Conservation (phyloP, 2,797 vertebrate species). For the Myotis daubentonii region DNA sequence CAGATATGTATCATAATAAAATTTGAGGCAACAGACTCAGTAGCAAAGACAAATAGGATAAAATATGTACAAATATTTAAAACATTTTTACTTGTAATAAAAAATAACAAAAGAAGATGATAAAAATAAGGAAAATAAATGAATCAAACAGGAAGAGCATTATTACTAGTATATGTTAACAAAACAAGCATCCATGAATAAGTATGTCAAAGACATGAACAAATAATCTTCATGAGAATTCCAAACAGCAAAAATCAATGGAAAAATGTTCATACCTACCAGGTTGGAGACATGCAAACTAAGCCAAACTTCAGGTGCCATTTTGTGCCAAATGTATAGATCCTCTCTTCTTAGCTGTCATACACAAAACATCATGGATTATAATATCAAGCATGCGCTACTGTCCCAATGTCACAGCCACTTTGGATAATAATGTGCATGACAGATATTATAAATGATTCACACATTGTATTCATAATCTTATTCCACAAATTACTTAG, state of each 20-base stretch:
- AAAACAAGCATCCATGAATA: background rate
- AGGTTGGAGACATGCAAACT: background rate
- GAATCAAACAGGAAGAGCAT: background rate
- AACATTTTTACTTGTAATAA: background rate
- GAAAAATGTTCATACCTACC: background rate
- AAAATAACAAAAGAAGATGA: background rate
- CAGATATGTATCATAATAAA: background rate
- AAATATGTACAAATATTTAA: background rate
- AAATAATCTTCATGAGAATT: background rate
- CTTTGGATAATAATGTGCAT: background rate
- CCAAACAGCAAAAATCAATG: background rate
- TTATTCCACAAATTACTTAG: background rate
- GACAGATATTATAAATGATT: background rate
- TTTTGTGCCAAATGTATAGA: background rate
- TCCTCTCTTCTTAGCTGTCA: background rate
- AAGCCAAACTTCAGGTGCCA: background rate
- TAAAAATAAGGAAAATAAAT: slow-evolving; percentile 45
- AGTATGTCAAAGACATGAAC: background rate
- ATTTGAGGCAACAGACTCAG: background rate
- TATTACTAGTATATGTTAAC: background rate
- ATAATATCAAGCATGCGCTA: background rate
- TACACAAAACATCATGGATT: background rate
- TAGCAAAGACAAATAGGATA: slow-evolving; percentile 9
- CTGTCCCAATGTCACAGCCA: background rate
- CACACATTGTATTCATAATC: background rate